Conservation (phyloP, 2,888 invertebrate species). For the Drosophila barbarae region DNA sequence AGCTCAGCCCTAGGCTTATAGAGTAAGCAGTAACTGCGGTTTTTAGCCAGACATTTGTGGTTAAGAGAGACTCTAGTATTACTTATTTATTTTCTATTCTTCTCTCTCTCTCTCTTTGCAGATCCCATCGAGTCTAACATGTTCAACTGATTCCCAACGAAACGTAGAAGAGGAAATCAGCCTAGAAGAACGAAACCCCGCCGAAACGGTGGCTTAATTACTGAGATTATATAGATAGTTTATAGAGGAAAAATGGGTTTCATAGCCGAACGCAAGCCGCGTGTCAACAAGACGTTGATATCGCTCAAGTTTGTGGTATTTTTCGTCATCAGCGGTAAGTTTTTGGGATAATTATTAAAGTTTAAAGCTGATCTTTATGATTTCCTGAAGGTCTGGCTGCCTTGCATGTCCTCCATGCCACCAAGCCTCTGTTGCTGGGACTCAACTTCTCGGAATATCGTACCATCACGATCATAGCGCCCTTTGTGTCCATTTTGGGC, state of each 20-base stretch:
- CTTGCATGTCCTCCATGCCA: constrained; percentile 89
- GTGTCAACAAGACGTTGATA: constrained; percentile 86
- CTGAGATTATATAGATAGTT: constrained; percentile 34
- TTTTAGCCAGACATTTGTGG: constrained; percentile 36
- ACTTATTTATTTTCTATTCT: constrained; percentile 5
- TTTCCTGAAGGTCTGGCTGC: constrained; percentile 86
- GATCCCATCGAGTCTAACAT: constrained; percentile 35
- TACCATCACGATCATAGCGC: constrained; percentile 88
- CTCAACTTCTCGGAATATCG: constrained; percentile 87
- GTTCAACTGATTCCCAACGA: constrained; percentile 31
- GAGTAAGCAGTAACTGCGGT: constrained; percentile 33
- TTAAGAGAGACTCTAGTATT: constrained; percentile 20
- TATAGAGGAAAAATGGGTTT: constrained; percentile 75
- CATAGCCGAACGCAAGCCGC: constrained; percentile 75
- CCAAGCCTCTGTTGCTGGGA: constrained; percentile 82
- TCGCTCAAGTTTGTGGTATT: constrained; percentile 90
- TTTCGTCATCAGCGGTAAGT: constrained; percentile 88
- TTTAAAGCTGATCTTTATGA: too few relatives aligned
- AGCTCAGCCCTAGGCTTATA: constrained; percentile 3
- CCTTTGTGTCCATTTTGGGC: constrained; percentile 88
- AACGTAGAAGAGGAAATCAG: constrained; percentile 24
- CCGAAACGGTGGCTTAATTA: constrained; percentile 31
- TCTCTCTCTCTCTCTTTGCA: constrained; percentile 14
- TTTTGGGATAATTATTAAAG: neutral
- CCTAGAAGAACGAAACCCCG: constrained; percentile 14